These are phyloP conservation scores for Plebejus argus DNA, from an alignment of 2,888 invertebrate genomes.

Conservation along the genomic window DNA sequence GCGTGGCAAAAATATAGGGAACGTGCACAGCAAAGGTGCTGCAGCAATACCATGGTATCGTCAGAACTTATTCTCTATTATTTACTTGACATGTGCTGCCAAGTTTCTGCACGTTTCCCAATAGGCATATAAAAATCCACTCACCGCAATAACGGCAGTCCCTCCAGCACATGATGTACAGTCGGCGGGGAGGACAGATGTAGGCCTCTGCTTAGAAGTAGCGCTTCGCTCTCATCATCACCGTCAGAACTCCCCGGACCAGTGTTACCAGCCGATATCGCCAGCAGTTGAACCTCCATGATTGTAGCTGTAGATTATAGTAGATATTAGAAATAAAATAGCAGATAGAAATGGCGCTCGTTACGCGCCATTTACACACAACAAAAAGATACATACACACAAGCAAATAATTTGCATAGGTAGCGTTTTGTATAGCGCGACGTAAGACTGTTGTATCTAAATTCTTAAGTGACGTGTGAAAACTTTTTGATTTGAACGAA, in stretches of 20 bases:
- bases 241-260: conserved; percentile 46
- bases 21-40: no score
- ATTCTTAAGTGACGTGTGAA: no score
- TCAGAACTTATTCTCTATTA: not conserved
- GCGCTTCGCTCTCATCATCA: conserved; percentile 81
- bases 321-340: not conserved
- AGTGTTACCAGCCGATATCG: conserved; percentile 49
- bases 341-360: no score
- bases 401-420: no score
- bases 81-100: not conserved
- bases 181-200: conserved; percentile 93
- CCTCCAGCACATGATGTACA: conserved; percentile 94
- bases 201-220: conserved; percentile 92
- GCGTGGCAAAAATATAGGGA: not conserved
- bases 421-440: no score
- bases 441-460: no score
- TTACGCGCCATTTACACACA: no score
- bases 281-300: conserved; percentile 61
- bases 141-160: conserved; percentile 79
- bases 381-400: no score
- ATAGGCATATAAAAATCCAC: conserved; percentile 43
- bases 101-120: no score
- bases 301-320: conserved; percentile 53
- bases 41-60: no score
- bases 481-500: no score